A percentile compares a stretch with the other conserved stretches of the same genome.
Conservation (phyloP, 2,113 vertebrate species). For the Sinocyclocheilus anophthalmus region DNA sequence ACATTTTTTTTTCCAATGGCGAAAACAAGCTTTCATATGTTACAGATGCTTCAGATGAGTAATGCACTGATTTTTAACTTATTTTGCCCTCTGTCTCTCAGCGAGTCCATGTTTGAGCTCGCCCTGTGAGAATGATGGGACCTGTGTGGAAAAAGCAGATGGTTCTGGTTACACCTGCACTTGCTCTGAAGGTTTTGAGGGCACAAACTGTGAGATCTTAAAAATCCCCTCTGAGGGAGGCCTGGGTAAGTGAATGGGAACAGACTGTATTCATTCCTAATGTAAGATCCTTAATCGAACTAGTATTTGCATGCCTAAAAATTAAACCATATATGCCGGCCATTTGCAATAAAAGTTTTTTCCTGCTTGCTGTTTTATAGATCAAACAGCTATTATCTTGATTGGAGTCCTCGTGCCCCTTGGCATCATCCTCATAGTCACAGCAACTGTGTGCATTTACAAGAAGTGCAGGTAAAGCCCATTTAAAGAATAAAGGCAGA, state of each 20-base stretch:
- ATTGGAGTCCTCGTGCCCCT: conserved; percentile 69
- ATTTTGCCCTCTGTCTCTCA: conserved; percentile 51
- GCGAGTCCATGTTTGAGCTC: conserved; percentile 68
- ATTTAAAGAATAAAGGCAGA: no score
- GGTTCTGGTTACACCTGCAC: conserved; percentile 66
- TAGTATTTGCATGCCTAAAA: neutral
- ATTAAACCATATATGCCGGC: neutral
- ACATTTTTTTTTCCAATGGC: no score
- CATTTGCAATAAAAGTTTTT: neutral
- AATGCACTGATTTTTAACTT: neutral
- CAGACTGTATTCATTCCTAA: neutral
- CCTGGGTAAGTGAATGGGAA: conserved; percentile 55
- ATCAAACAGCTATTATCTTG: conserved; percentile 67
- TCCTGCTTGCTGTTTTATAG: conserved; percentile 33
- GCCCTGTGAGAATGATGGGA: conserved; percentile 78
- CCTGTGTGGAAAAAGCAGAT: conserved; percentile 54
- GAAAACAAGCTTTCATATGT: no score
- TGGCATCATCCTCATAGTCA: conserved; percentile 49
- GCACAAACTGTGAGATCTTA: conserved; percentile 66
- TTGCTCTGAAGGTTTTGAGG: conserved; percentile 72
- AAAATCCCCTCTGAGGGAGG: conserved; percentile 4
- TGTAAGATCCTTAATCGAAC: neutral
- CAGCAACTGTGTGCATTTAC: conserved; percentile 60
- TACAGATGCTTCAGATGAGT: neutral
- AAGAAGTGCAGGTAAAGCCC: conserved; percentile 38